Evolutionary conservation across 2,888 invertebrate genomes (phyloP), one percentile per base, ranked within the genome.

Genomic region (Caprella mutica): DNA sequence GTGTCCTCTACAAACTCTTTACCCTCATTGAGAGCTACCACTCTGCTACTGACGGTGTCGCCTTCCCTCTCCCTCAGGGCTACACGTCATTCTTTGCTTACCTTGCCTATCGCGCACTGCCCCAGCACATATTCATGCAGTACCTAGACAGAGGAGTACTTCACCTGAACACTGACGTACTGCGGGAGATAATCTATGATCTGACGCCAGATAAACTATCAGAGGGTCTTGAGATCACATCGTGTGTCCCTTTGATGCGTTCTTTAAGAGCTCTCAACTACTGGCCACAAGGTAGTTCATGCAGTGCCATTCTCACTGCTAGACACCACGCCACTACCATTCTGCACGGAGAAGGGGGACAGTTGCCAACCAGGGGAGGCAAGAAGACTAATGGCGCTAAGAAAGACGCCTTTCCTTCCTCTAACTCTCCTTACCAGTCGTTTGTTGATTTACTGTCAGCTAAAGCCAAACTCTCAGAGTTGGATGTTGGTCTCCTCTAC

Each of bases 51-150:
- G 86, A 86, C 69, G 81, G 82, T 3, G 78, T 86, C 65, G 87
- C 86, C 29, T 91, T 84, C 72, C 86, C 86, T 0, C 73, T 88
- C 65, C 89, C 90, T 12, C 84, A 86, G 69, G 90, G 90, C 14
- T 90, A 90, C 72, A 83, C 85, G 19, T 87, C 90, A 4, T 91
- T 89, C 76, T 86, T 90, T 72, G 85, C 89, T 2, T 88, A 86
- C 72, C 77, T 91, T 54, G 90, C 87, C 1, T 87, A 86, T 73
- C 78, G 84, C 67, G 82, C 85, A 24, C 74, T 90, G 65, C 79
- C 81, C 27, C 86, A 84, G 72, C 79, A 83, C 65, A 80, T 83
- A 71, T 91, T 91, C 72, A 72, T 86, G 68, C 89, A 89, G 72
- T 88, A 89, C 72, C 83, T 88, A 56, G 82, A 84, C 67, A 78